These are phyloP conservation scores for Anguilla obscura DNA, from an alignment of 2,797 vertebrate species.

Conservation along the genomic window DNA sequence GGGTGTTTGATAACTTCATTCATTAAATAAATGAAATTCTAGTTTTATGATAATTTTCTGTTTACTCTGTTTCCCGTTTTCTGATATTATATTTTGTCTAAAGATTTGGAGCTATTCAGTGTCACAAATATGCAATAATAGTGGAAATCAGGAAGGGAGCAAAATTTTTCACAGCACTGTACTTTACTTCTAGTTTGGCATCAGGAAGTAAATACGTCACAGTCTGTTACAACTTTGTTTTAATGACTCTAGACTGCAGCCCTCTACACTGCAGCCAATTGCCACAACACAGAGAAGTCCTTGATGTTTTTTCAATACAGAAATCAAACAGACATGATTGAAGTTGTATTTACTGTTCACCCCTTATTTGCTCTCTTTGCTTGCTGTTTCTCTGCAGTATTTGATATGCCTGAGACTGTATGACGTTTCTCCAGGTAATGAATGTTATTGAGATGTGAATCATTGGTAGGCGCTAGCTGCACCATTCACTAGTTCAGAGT, in stretches of 20 bases:
- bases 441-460: neutral
- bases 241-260: neutral
- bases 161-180: too few relatives aligned
- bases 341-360: neutral
- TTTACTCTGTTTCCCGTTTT: too few relatives aligned
- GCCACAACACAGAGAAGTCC: neutral
- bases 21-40: too few relatives aligned
- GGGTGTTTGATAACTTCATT: too few relatives aligned
- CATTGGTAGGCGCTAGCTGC: neutral
- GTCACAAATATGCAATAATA: too few relatives aligned
- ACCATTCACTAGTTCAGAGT: neutral
- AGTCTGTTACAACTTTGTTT: neutral
- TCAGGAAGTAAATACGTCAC: neutral
- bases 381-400: neutral
- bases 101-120: too few relatives aligned
- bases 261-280: neutral
- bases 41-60: too few relatives aligned
- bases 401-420: neutral
- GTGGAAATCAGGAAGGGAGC: too few relatives aligned
- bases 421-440: neutral
- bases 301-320: neutral
- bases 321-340: neutral
- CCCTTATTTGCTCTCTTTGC: neutral
- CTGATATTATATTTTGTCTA: too few relatives aligned
- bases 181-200: neutral